Conservation (phyloP, 2,113 vertebrate species). For the Microtus pennsylvanicus region DNA sequence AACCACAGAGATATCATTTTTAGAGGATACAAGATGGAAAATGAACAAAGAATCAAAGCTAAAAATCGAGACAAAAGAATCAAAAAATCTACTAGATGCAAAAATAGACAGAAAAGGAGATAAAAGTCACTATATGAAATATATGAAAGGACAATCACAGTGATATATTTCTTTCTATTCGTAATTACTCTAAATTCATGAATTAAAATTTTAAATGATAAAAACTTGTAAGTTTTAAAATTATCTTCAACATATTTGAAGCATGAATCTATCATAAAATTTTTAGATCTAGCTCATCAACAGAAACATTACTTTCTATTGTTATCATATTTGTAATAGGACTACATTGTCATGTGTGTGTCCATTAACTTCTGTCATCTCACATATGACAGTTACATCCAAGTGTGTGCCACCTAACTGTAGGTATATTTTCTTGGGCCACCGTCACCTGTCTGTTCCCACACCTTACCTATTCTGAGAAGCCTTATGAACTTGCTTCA, state of each 20-base stretch:
- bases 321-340: neutral
- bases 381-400: neutral
- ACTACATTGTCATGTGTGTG: neutral
- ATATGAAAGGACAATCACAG: neutral
- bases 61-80: neutral
- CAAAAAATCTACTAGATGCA: neutral
- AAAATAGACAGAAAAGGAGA: neutral
- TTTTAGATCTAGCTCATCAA: neutral
- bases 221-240: neutral
- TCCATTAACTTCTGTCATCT: neutral
- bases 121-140: neutral
- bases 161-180: neutral
- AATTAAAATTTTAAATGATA: neutral
- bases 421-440: neutral
- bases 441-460: neutral
- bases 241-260: neutral
- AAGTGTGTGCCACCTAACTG: neutral
- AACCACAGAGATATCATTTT: neutral
- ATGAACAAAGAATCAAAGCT: neutral
- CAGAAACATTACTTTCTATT: neutral
- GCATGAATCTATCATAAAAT: neutral
- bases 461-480: neutral
- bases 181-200: neutral
- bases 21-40: neutral
- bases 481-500: neutral